Conservation (phyloP, 1,140 invertebrate genomes). For the Drosophila sechellia region DNA sequence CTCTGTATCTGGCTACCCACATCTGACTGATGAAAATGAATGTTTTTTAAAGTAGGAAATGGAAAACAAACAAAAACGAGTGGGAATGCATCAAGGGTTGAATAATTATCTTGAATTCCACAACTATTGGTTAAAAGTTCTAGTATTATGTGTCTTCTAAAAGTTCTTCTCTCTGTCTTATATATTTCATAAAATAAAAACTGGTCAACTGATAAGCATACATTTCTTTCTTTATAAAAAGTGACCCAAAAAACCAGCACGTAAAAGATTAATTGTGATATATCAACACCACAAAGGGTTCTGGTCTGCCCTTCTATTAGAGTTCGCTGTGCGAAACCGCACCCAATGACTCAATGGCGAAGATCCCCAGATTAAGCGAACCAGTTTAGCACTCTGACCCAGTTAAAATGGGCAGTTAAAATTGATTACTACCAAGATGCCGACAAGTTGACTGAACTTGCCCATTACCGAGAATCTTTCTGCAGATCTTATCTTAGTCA, state of each 20-base stretch:
- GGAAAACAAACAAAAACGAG: constrained; percentile 45
- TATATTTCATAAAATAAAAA: no score
- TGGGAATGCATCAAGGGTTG: constrained; percentile 31
- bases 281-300: constrained; percentile 12
- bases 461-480: constrained; percentile 43
- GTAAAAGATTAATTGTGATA: neutral
- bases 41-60: constrained; percentile 84
- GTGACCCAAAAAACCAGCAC: neutral
- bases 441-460: constrained; percentile 49
- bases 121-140: constrained; percentile 14
- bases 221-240: no score
- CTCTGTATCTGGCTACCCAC: constrained; percentile 25
- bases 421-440: constrained; percentile 46
- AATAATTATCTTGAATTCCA: constrained; percentile 20
- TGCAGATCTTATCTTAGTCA: constrained; percentile 31
- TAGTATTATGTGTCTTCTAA: neutral
- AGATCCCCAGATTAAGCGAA: constrained; percentile 36
- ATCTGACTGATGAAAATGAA: constrained; percentile 80
- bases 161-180: no score
- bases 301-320: constrained; percentile 11
- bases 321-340: constrained; percentile 1
- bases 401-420: constrained; percentile 45
- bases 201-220: no score
- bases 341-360: constrained; percentile 18
- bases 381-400: constrained; percentile 56